A percentile compares a stretch with the other conserved stretches of the same genome.
These are phyloP conservation scores for Idaea straminata DNA, from an alignment of 2,888 invertebrate species.

Conservation along the genomic window DNA sequence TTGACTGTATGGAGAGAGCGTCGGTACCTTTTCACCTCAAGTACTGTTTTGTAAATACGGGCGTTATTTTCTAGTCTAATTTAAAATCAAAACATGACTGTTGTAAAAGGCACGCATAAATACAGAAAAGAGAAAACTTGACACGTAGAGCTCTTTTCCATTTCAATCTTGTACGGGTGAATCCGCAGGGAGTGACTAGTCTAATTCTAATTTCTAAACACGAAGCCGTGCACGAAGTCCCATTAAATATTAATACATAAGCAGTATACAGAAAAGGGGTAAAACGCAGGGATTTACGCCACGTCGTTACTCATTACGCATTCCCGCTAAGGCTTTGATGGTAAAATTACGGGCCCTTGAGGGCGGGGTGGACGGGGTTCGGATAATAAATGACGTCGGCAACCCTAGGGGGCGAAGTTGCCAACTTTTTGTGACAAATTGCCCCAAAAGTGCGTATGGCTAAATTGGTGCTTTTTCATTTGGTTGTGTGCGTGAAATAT, in stretches of 20 bases:
- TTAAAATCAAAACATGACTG: too few relatives aligned
- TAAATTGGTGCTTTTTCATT: conserved; percentile 39
- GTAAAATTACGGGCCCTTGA: conserved; percentile 73
- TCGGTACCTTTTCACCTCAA: too few relatives aligned
- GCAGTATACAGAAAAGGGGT: conserved; percentile 48
- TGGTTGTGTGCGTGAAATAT: conserved; percentile 12
- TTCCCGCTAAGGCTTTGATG: conserved; percentile 74
- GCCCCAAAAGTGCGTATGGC: conserved; percentile 66
- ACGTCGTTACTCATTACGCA: conserved; percentile 73
- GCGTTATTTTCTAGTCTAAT: too few relatives aligned
- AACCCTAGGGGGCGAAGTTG: conserved; percentile 59
- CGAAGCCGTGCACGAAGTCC: conserved; percentile 13
- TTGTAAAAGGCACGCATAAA: too few relatives aligned
- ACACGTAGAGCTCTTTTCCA: background rate
- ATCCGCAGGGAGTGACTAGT: background rate
- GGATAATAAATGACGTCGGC: conserved; percentile 67
- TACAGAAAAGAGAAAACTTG: background rate
- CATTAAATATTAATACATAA: conserved; percentile 26
- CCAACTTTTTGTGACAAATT: conserved; percentile 79
- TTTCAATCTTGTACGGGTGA: background rate
- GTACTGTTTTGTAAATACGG: too few relatives aligned
- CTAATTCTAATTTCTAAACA: background rate
- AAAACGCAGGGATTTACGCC: conserved; percentile 70
- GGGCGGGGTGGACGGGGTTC: conserved; percentile 44
- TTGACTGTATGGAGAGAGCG: too few relatives aligned